Percentiles rank a stretch among this genome's conserved stretches.
Conservation (phyloP, 2,113 vertebrate species). For the Zosterops hypoxanthus region DNA sequence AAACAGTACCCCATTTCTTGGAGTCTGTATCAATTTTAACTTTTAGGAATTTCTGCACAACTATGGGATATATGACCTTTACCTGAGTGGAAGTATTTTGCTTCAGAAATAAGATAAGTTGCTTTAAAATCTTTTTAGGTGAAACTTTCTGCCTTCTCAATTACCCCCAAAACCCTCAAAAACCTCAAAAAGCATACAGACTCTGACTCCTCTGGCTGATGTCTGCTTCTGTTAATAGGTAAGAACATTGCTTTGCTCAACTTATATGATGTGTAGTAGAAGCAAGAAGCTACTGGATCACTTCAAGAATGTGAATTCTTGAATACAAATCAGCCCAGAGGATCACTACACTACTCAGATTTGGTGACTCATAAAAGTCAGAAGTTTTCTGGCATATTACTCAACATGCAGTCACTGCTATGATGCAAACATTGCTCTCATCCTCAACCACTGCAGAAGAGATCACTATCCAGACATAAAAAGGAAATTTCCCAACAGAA, state of each 20-base stretch:
- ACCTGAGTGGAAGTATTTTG: neutral
- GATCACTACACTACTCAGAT: neutral
- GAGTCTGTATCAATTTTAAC: neutral
- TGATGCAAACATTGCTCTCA: neutral
- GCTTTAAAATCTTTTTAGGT: neutral
- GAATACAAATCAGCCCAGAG: neutral
- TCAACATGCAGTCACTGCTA: conserved; percentile 18
- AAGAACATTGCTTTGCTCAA: neutral
- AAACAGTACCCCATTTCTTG: neutral
- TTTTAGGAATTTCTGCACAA: neutral
- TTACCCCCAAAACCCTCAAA: neutral
- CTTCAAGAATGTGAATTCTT: neutral
- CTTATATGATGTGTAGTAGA: neutral
- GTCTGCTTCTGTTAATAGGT: neutral
- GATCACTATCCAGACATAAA: neutral
- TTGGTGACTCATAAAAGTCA: conserved; percentile 22
- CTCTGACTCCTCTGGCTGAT: neutral
- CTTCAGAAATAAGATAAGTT: neutral
- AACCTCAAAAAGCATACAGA: neutral
- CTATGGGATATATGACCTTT: neutral
- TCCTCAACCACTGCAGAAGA: neutral
- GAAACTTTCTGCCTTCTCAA: neutral
- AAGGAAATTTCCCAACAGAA: neutral
- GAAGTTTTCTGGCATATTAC: conserved; percentile 38
- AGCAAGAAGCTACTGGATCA: neutral